Percentiles rank a stretch among this genome's conserved stretches.
Evolutionary conservation across 2,888 invertebrate genomes (phyloP).

Genomic region (Chalcis sispes): DNA sequence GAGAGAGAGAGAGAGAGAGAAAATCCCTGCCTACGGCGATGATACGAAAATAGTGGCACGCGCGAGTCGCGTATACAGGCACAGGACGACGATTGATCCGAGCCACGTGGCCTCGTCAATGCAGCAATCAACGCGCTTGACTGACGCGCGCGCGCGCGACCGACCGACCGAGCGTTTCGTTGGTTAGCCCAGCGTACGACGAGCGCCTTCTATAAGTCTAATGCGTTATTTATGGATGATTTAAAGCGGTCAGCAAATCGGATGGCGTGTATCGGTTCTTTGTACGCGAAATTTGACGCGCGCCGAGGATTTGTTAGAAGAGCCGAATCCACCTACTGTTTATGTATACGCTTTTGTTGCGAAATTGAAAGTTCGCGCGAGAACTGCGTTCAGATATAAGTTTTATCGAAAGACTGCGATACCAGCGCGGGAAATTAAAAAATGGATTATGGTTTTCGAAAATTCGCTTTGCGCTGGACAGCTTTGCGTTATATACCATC

Average conservation of each 20-base stretch:
- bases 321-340: not conserved
- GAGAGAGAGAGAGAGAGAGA: conserved; percentile 4
- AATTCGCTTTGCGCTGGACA: no score
- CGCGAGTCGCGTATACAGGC: no score
- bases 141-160: conserved; percentile 66
- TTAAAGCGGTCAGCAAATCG: conserved; percentile 69
- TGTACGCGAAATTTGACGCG: not conserved
- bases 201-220: no score
- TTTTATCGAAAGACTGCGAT: conserved; percentile 13
- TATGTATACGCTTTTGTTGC: not conserved
- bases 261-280: not conserved
- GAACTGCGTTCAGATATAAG: conserved; percentile 8
- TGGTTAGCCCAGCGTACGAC: no score
- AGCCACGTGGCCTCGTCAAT: conserved; percentile 72
- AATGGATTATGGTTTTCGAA: conserved; percentile 46
- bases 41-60: conserved; percentile 75
- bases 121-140: conserved; percentile 74
- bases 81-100: conserved; percentile 74
- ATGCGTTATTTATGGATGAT: conserved; percentile 75
- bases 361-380: not conserved
- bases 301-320: conserved; percentile 7
- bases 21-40: conserved; percentile 67
- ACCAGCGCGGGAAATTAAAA: conserved; percentile 54
- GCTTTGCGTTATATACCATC: no score
- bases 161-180: not conserved